Conservation (phyloP, 2,888 invertebrate species). For the Gasteruption jaculator region DNA sequence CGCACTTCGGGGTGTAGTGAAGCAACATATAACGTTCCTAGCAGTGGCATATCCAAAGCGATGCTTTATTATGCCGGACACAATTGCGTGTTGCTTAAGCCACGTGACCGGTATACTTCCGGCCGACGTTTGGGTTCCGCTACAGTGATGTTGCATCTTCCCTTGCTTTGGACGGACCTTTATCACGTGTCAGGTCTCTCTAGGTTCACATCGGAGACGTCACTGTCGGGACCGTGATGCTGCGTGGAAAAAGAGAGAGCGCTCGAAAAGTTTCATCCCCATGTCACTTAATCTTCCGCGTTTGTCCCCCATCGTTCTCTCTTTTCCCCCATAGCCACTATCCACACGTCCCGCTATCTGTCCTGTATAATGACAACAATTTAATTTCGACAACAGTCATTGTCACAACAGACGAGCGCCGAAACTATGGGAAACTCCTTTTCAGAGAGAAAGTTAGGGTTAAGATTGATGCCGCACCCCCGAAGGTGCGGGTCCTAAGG, state of each 20-base stretch:
- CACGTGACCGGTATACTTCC: conserved; percentile 51
- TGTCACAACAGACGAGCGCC: conserved; percentile 26
- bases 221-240: not conserved
- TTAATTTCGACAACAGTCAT: conserved; percentile 26
- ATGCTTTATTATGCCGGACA: conserved; percentile 51
- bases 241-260: conserved; percentile 3
- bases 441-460: too few relatives aligned
- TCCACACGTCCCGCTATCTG: not conserved
- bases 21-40: conserved; percentile 22
- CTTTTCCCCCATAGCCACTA: conserved; percentile 7
- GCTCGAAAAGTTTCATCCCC: conserved; percentile 9
- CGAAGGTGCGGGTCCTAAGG: too few relatives aligned
- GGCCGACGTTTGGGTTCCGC: conserved; percentile 50
- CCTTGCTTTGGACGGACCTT: conserved; percentile 24
- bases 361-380: conserved; percentile 22
- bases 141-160: conserved; percentile 44
- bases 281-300: conserved; percentile 13
- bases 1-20: conserved; percentile 27
- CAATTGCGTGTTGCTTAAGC: conserved; percentile 52
- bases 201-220: not conserved
- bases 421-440: conserved; percentile 21
- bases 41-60: conserved; percentile 28
- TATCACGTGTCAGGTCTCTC: conserved; percentile 22
- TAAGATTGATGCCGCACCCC: too few relatives aligned
- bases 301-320: not conserved